Evolutionary conservation across 2,888 invertebrate species (phyloP), one percentile per base, ranked within the genome.

Genomic region (Eupithecia pulchellata): DNA sequence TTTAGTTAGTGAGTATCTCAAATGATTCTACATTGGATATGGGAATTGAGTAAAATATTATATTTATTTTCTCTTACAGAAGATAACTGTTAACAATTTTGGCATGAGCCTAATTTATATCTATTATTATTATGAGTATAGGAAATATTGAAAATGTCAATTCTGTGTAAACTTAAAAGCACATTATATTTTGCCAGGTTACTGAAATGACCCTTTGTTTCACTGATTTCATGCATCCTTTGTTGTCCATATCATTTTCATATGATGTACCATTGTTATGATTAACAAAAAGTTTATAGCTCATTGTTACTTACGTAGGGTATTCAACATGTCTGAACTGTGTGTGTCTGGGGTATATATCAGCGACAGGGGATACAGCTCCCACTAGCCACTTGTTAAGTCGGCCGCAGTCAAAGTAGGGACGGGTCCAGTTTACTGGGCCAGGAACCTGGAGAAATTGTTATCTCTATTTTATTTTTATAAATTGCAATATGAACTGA

Each of bases 321-420:
- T 97, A 98, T 94, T 99, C 98, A 83, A 99, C 96, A 86, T 99
- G 98, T 84, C 98, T 95, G 88, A 97, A 99, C 78, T 97, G 97
- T 2, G 98, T 99, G 86, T 99, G 98, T 17, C 98, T 95, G 0
- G 99, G 99, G 91, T 97, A 99, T 78, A 99, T 98, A 86, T 99
- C 99, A 4, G 98, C 98, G 52, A 99, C 97, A 0, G 99, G 99
- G 29, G 98, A 97, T 1, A 98, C 97, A 0, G 99, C 99, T 30
- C 97, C 97, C 11, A 99, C 97, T 42, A 99, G 94, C 99, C 99
- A 99, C 86, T 98, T 97, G 90, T 99, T 99, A 0, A 99, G 97
- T 75, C 99, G 95, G 6, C 98, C 98, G 87, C 99, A 99, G 93
- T 99, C 99, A 88, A 98, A 99, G 88, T 99, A 99, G 0, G 99